A percentile compares a stretch with the other conserved stretches of the same genome.
phyloP scores from a whole-genome alignment of 2,888 invertebrate species.

The Spodoptera picta region DNA sequence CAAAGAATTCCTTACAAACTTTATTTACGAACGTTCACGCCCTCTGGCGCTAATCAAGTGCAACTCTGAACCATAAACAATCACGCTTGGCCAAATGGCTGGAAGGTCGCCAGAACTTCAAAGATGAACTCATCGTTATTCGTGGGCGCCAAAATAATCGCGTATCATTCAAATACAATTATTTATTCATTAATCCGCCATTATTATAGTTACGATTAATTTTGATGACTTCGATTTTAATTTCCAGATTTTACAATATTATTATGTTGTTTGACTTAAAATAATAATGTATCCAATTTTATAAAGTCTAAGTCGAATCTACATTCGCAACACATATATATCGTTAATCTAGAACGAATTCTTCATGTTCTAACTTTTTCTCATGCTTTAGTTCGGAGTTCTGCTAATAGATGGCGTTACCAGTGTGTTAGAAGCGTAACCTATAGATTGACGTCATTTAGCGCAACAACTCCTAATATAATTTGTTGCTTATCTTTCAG shows the following conservation, averaged over 20 bases:
- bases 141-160: conserved; percentile 42
- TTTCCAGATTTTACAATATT: background rate
- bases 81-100: conserved; percentile 31
- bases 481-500: conserved; percentile 8
- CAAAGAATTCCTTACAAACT: background rate
- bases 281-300: background rate
- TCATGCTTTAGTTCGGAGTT: background rate
- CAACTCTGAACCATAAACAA: conserved; percentile 16
- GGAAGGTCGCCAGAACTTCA: conserved; percentile 52
- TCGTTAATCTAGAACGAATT: no score
- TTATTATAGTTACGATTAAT: conserved; percentile 3
- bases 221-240: conserved; percentile 13
- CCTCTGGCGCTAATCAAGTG: conserved; percentile 17
- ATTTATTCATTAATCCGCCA: conserved; percentile 4
- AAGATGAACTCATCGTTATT: conserved; percentile 50
- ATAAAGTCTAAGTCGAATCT: no score
- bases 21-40: conserved; percentile 12
- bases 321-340: no score
- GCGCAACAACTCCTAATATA: conserved; percentile 4
- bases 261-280: background rate
- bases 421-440: conserved; percentile 5
- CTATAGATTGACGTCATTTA: background rate
- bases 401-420: conserved; percentile 45
- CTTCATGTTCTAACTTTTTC: background rate
- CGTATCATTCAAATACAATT: conserved; percentile 10